phyloP scores from a whole-genome alignment of 2,797 vertebrate species.

The Sternarchorhynchus goeldii region DNA sequence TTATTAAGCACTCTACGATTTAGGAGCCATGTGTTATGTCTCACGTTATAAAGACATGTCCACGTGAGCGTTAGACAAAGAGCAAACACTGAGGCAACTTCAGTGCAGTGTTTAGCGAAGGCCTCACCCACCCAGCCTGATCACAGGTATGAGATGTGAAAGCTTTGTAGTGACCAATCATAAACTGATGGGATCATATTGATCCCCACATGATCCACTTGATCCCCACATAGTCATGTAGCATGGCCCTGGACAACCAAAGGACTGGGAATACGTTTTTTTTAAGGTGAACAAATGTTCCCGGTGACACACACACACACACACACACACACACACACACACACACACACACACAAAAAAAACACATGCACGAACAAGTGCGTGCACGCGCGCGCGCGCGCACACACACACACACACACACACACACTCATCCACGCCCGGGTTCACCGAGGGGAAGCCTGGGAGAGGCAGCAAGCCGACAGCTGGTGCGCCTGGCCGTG shows the following conservation, averaged over 20 bases:
- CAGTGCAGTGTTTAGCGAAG: background rate
- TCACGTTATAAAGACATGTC: too few relatives aligned
- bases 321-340: too few relatives aligned
- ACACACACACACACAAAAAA: too few relatives aligned
- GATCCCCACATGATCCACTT: background rate
- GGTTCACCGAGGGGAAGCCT: slow-evolving; percentile 41
- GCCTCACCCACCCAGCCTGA: background rate
- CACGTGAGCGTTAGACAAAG: background rate
- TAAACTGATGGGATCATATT: background rate
- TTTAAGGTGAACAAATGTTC: too few relatives aligned
- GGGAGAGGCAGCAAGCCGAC: slow-evolving; percentile 58
- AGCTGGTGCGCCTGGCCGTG: slow-evolving; percentile 60
- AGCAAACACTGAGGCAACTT: background rate
- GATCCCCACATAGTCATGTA: too few relatives aligned
- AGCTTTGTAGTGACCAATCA: background rate
- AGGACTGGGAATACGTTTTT: too few relatives aligned
- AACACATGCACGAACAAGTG: too few relatives aligned
- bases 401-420: background rate
- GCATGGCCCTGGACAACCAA: background rate
- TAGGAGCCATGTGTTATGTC: too few relatives aligned
- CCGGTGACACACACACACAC: background rate
- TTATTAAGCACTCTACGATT: too few relatives aligned
- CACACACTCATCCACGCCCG: slow-evolving; percentile 1
- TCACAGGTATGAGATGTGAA: background rate
- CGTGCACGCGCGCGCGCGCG: too few relatives aligned